Base-by-base conservation (phyloP, 2,113 vertebrate species). In the Varanus komodoensis region DNA sequence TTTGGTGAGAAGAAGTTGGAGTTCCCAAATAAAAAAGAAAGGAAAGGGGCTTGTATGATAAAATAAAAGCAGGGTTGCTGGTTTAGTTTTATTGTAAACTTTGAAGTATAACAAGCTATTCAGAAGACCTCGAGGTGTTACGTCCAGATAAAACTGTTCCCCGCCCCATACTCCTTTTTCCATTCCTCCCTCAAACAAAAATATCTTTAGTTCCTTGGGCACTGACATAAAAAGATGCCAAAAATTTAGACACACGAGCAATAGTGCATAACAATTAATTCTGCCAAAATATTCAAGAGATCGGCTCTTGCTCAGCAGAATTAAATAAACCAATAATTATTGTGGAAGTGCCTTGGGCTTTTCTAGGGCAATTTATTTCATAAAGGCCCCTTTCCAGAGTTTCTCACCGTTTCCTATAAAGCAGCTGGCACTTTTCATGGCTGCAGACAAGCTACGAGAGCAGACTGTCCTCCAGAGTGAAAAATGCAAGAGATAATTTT, bases 61-160 rank as follows among this genome's bases (percentile, higher is more conserved):
- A 81, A 88, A 92, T 94, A 94, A 93, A 96, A 95, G 93, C 84
- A 90, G 89, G 64, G 83, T 71, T 95, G 85, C 92, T 84, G 95
- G 82, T 93, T 91, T 67, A 88, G 69, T 94, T 95, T 94, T 92
- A 93, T 87, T 50, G 90, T 91, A 91, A 96, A 92, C 93, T 95
- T 93, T 95, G 93, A 95, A 94, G 94, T 91, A 95, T 75, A 94
- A 93, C 19, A 91, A 93, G 92, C 93, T 15, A 50, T 52, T 94
- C 83, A 87, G 89, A 95, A 93, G 54, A 79, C 85, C 71, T 93
- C 93, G 92, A 92, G 91, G 89, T 48, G 57, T 92, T 91, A 29
- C 50, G 25, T 95, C 92, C 82, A 88, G 91, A 92, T 87, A 81
- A 48, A 34, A 29, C 19, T n/a, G 48, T 74, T 84, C 61, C 69